Percentiles rank a stretch among this genome's conserved stretches.
These are phyloP conservation scores for Fabriciana adippe DNA, from an alignment of 2,888 invertebrate species.

Conservation along the genomic window DNA sequence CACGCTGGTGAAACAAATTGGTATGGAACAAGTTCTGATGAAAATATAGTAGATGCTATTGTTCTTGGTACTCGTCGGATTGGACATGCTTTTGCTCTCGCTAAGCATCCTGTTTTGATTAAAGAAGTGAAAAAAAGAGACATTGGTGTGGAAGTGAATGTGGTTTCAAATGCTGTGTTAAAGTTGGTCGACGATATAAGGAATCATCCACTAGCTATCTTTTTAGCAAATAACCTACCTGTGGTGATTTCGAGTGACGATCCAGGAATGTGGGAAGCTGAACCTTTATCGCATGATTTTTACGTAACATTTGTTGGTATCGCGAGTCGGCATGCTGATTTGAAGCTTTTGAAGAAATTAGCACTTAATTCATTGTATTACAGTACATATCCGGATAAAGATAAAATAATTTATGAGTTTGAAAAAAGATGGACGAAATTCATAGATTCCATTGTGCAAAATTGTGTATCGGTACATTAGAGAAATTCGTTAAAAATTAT, in stretches of 20 bases:
- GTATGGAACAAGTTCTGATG: slow-evolving; percentile 85
- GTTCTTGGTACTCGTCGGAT: slow-evolving; percentile 87
- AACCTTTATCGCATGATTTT: slow-evolving; percentile 86
- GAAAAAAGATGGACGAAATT: slow-evolving; percentile 70
- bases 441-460: slow-evolving; percentile 55
- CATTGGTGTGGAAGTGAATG: slow-evolving; percentile 89
- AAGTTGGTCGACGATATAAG: slow-evolving; percentile 86
- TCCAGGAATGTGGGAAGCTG: slow-evolving; percentile 89
- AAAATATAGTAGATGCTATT: slow-evolving; percentile 89
- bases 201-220: slow-evolving; percentile 87
- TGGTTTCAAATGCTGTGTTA: slow-evolving; percentile 90
- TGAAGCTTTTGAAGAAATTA: slow-evolving; percentile 87
- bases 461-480: slow-evolving; percentile 13
- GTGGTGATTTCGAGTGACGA: slow-evolving; percentile 90
- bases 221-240: slow-evolving; percentile 86
- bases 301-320: slow-evolving; percentile 90
- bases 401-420: slow-evolving; percentile 63
- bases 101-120: slow-evolving; percentile 87
- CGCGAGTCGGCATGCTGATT: slow-evolving; percentile 85
- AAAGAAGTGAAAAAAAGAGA: slow-evolving; percentile 80
- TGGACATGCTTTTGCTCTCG: slow-evolving; percentile 89
- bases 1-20: slow-evolving; percentile 93
- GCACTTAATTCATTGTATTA: slow-evolving; percentile 88
- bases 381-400: slow-evolving; percentile 80
- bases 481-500: neutral